These are phyloP conservation scores for Percopsis transmontana DNA, from an alignment of 2,113 vertebrate genomes.

Conservation along the genomic window DNA sequence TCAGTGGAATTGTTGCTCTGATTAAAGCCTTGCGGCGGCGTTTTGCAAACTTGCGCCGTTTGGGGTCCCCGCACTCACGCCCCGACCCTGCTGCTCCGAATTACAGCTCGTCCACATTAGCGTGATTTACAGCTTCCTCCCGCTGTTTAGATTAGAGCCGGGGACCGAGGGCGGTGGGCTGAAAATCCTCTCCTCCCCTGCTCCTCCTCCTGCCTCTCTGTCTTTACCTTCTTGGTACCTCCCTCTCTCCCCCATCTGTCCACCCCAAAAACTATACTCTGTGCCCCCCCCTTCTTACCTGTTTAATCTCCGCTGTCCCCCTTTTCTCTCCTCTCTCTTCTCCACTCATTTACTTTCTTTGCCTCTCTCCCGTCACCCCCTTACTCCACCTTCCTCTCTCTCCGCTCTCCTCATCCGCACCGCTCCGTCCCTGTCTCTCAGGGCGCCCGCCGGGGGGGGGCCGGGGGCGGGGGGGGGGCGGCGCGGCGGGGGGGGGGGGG, in stretches of 20 bases:
- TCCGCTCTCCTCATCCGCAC: neutral
- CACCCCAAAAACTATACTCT: neutral
- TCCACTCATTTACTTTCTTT: neutral
- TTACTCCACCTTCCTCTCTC: neutral
- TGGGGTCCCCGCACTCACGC: slow-evolving; percentile 50
- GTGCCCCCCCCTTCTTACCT: neutral
- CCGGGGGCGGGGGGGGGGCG: no score
- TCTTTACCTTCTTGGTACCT: slow-evolving; percentile 2
- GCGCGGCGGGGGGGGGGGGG: no score
- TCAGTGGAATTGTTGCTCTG: slow-evolving; percentile 73
- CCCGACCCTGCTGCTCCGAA: slow-evolving; percentile 79
- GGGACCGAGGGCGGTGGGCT: slow-evolving; percentile 54
- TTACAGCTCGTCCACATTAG: slow-evolving; percentile 76
- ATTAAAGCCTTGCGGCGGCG: slow-evolving; percentile 75
- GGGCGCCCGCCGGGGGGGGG: no score
- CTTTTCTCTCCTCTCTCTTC: slow-evolving; percentile 27
- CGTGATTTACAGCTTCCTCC: slow-evolving; percentile 83
- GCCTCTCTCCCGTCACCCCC: neutral
- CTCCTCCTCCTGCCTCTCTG: slow-evolving; percentile 39
- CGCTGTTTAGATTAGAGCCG: slow-evolving; percentile 74
- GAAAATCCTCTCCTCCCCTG: slow-evolving; percentile 29
- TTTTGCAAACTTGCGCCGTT: slow-evolving; percentile 71
- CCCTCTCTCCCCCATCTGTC: neutral
- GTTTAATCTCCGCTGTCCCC: neutral
- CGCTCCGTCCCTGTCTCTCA: slow-evolving; percentile 11